Percentiles rank a stretch among this genome's conserved stretches.
phyloP scores from a whole-genome alignment of 2,113 vertebrate genomes.

The Pangasianodon gigas region DNA sequence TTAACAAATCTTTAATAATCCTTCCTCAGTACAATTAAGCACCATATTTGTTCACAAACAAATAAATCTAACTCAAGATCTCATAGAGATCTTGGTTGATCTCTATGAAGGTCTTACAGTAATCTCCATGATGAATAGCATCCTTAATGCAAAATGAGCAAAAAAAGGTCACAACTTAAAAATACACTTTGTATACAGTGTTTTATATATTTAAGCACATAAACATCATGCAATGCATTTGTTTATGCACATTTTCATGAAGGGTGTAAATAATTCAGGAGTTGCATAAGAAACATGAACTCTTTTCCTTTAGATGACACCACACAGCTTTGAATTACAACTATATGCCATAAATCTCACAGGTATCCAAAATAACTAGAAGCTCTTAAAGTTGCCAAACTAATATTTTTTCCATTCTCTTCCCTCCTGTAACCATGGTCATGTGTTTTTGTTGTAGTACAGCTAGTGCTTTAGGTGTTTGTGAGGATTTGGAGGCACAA shows the following conservation, averaged over 20 bases:
- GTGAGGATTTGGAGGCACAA: not conserved
- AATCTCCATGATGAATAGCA: not conserved
- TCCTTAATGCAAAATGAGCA: not conserved
- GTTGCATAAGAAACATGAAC: not conserved
- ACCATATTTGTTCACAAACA: not conserved
- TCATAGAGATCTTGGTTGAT: not conserved
- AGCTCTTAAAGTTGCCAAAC: not conserved
- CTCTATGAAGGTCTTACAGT: not conserved
- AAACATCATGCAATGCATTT: not conserved
- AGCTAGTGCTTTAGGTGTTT: not conserved
- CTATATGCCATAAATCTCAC: not conserved
- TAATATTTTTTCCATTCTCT: not conserved
- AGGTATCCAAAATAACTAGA: not conserved
- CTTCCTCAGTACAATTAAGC: not conserved
- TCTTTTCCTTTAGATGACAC: not conserved
- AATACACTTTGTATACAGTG: not conserved
- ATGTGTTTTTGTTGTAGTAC: not conserved
- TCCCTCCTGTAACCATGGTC: not conserved
- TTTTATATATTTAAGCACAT: not conserved
- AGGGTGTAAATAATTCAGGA: not conserved
- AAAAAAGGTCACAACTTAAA: not conserved
- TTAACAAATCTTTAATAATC: not conserved
- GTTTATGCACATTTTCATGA: not conserved
- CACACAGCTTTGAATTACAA: not conserved
- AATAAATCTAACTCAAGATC: not conserved